Conservation (phyloP, 2,888 invertebrate genomes). For the Brassicogethes aeneus region DNA sequence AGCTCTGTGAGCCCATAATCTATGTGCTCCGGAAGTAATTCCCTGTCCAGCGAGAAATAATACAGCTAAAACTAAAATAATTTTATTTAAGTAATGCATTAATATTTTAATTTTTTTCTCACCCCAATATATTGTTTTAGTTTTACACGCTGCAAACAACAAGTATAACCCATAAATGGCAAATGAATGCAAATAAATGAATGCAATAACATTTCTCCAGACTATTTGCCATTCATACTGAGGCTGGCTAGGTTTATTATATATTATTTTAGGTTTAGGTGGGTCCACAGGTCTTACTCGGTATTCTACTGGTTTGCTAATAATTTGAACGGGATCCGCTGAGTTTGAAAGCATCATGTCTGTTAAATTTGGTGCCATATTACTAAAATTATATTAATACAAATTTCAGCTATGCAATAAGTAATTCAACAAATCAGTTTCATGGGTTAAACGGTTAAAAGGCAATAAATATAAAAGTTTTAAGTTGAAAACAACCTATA, state of each 20-base stretch:
- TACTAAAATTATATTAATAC: too few relatives aligned
- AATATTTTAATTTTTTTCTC: conserved; percentile 7
- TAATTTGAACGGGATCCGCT: conserved; percentile 25
- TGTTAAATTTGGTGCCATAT: not conserved
- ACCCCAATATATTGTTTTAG: conserved; percentile 49
- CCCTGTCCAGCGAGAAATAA: conserved; percentile 43
- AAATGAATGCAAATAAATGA: conserved; percentile 59
- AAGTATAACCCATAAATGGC: conserved; percentile 57
- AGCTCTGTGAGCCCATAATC: conserved; percentile 86
- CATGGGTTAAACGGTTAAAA: too few relatives aligned
- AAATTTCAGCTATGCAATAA: too few relatives aligned
- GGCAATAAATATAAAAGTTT: too few relatives aligned
- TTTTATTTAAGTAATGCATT: not conserved
- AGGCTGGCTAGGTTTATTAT: not conserved
- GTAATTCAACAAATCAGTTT: too few relatives aligned
- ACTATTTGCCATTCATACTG: conserved; percentile 49
- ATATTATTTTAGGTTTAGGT: conserved; percentile 8
- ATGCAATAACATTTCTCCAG: conserved; percentile 70
- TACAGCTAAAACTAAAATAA: too few relatives aligned
- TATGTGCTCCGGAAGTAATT: conserved; percentile 88
- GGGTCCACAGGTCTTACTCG: not conserved
- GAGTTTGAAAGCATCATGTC: not conserved
- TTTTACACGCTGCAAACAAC: conserved; percentile 33
- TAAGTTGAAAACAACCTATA: too few relatives aligned
- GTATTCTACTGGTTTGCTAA: conserved; percentile 15